These are phyloP conservation scores for Chelonoidis abingdonii DNA, from an alignment of 2,113 vertebrate genomes.

Conservation along the genomic window DNA sequence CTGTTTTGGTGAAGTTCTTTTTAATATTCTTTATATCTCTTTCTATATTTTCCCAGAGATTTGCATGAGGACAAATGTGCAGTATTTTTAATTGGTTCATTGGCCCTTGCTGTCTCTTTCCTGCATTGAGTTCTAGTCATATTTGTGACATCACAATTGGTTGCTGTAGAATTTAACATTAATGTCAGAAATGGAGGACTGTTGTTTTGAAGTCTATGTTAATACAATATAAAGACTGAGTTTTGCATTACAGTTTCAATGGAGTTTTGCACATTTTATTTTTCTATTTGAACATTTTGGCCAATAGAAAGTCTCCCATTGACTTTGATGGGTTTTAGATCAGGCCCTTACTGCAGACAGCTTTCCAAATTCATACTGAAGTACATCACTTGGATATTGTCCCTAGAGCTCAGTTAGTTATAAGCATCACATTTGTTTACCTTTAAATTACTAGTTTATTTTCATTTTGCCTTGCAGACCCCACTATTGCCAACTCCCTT, in stretches of 20 bases:
- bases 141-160: neutral
- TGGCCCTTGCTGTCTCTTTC: neutral
- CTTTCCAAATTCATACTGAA: neutral
- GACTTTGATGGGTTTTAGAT: neutral
- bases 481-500: neutral
- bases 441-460: neutral
- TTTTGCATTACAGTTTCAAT: neutral
- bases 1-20: too few relatives aligned
- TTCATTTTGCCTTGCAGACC: neutral
- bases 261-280: neutral
- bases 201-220: neutral
- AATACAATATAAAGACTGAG: neutral
- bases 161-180: neutral
- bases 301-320: neutral
- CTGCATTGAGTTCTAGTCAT: neutral
- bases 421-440: neutral
- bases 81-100: neutral
- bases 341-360: neutral
- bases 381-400: neutral
- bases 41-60: neutral
- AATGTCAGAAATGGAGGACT: neutral
- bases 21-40: too few relatives aligned
- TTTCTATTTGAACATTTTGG: neutral
- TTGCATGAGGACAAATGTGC: neutral
- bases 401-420: neutral